A percentile compares a stretch with the other conserved stretches of the same genome.
Evolutionary conservation across 1,140 invertebrate species (phyloP).

Genomic region (Anoplophora glabripennis): DNA sequence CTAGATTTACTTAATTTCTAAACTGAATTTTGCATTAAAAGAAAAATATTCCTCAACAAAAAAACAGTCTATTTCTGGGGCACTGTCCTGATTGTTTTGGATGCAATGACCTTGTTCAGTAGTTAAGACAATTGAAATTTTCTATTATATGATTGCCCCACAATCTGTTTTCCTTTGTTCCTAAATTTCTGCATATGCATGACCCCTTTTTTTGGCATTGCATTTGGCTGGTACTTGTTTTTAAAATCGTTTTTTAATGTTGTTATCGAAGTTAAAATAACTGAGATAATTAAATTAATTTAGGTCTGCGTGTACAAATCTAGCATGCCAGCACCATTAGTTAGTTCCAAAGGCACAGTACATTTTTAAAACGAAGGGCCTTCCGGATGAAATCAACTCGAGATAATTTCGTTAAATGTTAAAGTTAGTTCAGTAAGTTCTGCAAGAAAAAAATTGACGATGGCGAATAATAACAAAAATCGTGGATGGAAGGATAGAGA

Average conservation of each 20-base stretch:
- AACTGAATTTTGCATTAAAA: too few relatives aligned
- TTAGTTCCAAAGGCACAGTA: slow-evolving; percentile 45
- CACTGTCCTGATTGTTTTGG: slow-evolving; percentile 22
- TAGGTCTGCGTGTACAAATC: slow-evolving; percentile 28
- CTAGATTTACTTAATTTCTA: too few relatives aligned
- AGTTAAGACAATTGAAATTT: slow-evolving; percentile 15
- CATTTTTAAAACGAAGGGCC: slow-evolving; percentile 22
- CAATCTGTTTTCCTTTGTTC: slow-evolving; percentile 17
- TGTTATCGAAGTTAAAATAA: slow-evolving; percentile 24
- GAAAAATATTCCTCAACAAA: too few relatives aligned
- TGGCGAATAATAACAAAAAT: too few relatives aligned
- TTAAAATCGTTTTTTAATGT: slow-evolving; percentile 35
- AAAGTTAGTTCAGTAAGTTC: too few relatives aligned
- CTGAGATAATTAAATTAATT: slow-evolving; percentile 16
- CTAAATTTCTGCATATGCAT: slow-evolving; percentile 45
- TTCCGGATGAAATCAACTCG: not conserved
- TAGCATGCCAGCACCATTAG: slow-evolving; percentile 47
- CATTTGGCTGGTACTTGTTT: slow-evolving; percentile 46
- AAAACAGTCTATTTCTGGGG: too few relatives aligned
- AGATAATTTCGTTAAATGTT: too few relatives aligned
- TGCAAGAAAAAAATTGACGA: too few relatives aligned
- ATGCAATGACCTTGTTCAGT: slow-evolving; percentile 20
- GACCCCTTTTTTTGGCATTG: slow-evolving; percentile 42
- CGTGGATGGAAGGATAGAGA: too few relatives aligned
- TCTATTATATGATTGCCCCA: slow-evolving; percentile 21